Conservation (phyloP, 2,113 vertebrate species). For the Sporophila hypoxantha region DNA sequence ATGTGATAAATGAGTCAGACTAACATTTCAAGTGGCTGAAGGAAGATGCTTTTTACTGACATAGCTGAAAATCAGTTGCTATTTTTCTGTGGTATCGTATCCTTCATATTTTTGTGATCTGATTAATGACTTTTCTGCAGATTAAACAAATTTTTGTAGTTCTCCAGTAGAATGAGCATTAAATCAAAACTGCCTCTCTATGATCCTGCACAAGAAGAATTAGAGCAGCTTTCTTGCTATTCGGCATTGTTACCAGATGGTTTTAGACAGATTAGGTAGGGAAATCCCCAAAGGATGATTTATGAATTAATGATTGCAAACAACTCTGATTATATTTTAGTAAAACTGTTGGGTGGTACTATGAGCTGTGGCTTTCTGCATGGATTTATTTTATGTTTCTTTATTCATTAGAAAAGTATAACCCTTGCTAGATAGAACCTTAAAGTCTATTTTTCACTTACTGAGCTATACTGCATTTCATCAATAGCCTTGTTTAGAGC, state of each 20-base stretch:
- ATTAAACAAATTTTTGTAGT: not conserved
- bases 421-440: not conserved
- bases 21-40: not conserved
- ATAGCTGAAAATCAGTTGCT: constrained; percentile 5
- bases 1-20: not conserved
- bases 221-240: constrained; percentile 21
- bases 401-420: not conserved
- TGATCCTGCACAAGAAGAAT: constrained; percentile 1
- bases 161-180: not conserved
- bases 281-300: constrained; percentile 19
- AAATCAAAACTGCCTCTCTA: not conserved
- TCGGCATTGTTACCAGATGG: constrained; percentile 46
- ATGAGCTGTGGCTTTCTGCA: not conserved
- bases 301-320: constrained; percentile 46
- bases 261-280: constrained; percentile 43
- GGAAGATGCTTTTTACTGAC: not conserved
- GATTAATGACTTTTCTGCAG: not conserved
- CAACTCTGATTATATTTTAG: constrained; percentile 24
- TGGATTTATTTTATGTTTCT: not conserved
- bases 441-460: not conserved
- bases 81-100: not conserved
- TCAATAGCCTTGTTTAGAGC: not conserved
- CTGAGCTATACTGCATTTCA: not conserved
- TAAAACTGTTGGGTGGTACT: not conserved
- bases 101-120: not conserved